These are phyloP conservation scores for Electrona antarctica DNA, from an alignment of 2,113 vertebrate species.

Conservation along the genomic window DNA sequence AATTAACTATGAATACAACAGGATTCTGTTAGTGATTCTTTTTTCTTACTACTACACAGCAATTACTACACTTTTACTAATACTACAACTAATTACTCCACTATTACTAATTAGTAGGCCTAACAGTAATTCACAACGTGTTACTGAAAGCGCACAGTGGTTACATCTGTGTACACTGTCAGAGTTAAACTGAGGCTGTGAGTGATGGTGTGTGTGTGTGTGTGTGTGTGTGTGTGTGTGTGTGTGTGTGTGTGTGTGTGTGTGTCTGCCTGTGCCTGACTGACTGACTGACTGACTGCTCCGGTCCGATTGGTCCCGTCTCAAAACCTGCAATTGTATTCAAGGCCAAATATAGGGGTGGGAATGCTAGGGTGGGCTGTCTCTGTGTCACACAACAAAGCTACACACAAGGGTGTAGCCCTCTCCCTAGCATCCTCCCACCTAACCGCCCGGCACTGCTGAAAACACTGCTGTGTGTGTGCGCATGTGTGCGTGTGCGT, in stretches of 20 bases:
- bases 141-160: too few relatives aligned
- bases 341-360: slow-evolving; percentile 81
- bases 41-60: too few relatives aligned
- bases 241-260: too few relatives aligned
- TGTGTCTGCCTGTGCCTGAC: slow-evolving; percentile 52
- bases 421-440: slow-evolving; percentile 79
- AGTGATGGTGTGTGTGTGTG: neutral
- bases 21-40: too few relatives aligned
- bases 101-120: too few relatives aligned
- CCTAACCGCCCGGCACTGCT: slow-evolving; percentile 71
- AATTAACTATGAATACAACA: too few relatives aligned
- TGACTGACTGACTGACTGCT: slow-evolving; percentile 56
- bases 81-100: too few relatives aligned
- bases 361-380: slow-evolving; percentile 80
- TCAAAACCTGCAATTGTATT: slow-evolving; percentile 85
- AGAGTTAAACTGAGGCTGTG: neutral
- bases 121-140: too few relatives aligned
- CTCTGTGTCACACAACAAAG: slow-evolving; percentile 79
- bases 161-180: neutral
- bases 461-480: slow-evolving; percentile 56
- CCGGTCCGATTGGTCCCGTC: slow-evolving; percentile 75
- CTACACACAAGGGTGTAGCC: slow-evolving; percentile 77
- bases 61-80: too few relatives aligned
- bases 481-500: slow-evolving; percentile 23
- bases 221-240: too few relatives aligned